Evolutionary conservation across 1,140 invertebrate species (phyloP), one percentile per base, ranked within the genome.

Genomic region (Drosophila nebulosa): DNA sequence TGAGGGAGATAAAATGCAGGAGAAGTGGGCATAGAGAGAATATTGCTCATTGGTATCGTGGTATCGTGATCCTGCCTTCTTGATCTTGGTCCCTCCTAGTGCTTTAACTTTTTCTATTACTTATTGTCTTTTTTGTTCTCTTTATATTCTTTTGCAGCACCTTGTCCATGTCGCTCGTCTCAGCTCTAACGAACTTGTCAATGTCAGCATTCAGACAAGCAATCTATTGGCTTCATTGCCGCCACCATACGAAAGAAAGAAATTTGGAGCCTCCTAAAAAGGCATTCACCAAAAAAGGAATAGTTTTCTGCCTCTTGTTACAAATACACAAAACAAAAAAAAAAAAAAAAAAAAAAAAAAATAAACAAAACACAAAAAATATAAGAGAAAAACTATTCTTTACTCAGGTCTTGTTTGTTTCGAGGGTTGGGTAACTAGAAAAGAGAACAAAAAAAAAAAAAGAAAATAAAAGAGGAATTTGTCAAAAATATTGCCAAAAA

Each of bases 181-280:
- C 16, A 92, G 90, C 42, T 74, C 92, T 32, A 91, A 93, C 64
- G 95, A 95, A 92, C 76, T 96, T 69, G 93, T 96, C 2, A 93
- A 93, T 12, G 93, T 96, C 21, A 95, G 95, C 91, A 93, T 95
- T 4, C 94, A 94, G 84, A 95, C 95, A 6, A 88, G 93, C 14
- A 91, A 93, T 16, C 86, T 96, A 4, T 79, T 92, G 4, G 93
- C 94, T 68, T 92, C 94, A 69, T 89, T 96, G 68, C 95, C 95
- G 24, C 92, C 94, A 10, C 92, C 93, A 2, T 92, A 95, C 14
- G 92, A 92, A 72, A 92, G 94, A 84, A 95, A 95, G 76, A 92
- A 91, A 52, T 96, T 94, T 73, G 95, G 94, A 5, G 89, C 69
- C 35, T 84, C 89, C 74, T 93, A 92, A 81, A 81, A 56, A 24